Conservation (phyloP, 2,797 vertebrate species). For the Astyanax mexicanus region DNA sequence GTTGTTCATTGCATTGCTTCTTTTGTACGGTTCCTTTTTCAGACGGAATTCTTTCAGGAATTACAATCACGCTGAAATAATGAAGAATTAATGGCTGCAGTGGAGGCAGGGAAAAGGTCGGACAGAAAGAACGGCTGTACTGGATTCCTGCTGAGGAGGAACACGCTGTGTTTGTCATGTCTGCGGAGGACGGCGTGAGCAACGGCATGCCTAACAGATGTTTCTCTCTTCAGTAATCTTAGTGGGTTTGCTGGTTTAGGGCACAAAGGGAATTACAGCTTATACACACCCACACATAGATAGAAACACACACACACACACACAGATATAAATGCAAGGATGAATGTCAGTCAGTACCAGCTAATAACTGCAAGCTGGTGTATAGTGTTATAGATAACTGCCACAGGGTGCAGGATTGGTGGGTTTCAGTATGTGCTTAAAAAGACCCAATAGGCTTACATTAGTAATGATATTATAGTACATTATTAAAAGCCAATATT, state of each 20-base stretch:
- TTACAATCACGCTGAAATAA: conserved; percentile 38
- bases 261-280: conserved; percentile 42
- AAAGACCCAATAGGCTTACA: too few species aligned
- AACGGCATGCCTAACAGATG: conserved; percentile 66
- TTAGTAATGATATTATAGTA: too few species aligned
- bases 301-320: conserved; percentile 35
- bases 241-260: conserved; percentile 20
- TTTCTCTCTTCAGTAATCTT: conserved; percentile 61
- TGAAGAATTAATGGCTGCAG: conserved; percentile 32
- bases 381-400: too few species aligned
- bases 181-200: conserved; percentile 65
- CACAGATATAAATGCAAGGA: conserved; percentile 3
- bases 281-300: conserved; percentile 5
- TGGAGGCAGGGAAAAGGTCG: conserved; percentile 12
- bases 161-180: neutral
- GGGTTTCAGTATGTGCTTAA: too few species aligned
- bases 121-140: conserved; percentile 29
- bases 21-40: neutral
- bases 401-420: too few species aligned
- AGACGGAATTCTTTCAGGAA: conserved; percentile 29
- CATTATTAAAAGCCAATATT: too few species aligned
- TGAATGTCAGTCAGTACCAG: neutral
- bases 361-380: neutral
- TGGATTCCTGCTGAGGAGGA: conserved; percentile 38
- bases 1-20: too few species aligned